Evolutionary conservation across 2,888 invertebrate genomes (phyloP), one percentile per base, ranked within the genome.

Genomic region (Opisthograptis luteolata): DNA sequence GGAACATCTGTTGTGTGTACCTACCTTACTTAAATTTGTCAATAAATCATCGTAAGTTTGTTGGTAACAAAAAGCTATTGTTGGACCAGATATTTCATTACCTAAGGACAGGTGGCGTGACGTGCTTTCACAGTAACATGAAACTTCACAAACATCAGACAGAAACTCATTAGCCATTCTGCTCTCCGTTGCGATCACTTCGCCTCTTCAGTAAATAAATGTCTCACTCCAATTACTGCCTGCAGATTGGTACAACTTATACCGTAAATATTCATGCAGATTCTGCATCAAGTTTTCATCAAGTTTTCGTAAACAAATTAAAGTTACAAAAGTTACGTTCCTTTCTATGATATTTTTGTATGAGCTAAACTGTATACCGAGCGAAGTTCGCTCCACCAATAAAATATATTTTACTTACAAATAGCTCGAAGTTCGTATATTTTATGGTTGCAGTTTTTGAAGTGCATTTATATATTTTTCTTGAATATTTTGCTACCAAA

Each of bases 131-230:
- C 60, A 62, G 66, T 70, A 71, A 74, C 74, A 71, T 64, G 67
- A 51, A 71, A 78, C 64, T 78, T 74, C 70, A 66, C 75, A 72
- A 78, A 76, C 70, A 76, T 71, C 69, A 65, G 67, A 66, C 67
- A 64, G 73, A 75, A 78, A 74, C 77, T 79, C 77, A 75, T 79
- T 77, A 76, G 68, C 69, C 63, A 62, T 55, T 64, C 58, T 52
- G 43, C 31, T 51, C 62, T 58, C 61, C 65, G 62, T 68, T 43
- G 52, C 48, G 51, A 56, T 47, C 58, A 62, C 64, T 61, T 61
- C 59, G 22, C 61, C 60, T 17, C 55, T 41, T 50, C 30, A 58
- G 61, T 63, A 64, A 68, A 74, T 68, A 75, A 70, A 74, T 70
- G 60, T 68, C 66, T 68, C 66, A 62, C 61, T 70, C 58, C 64